Conservation (phyloP, 92 coral and sea anemone genomes). For the Actinernus sp. region DNA sequence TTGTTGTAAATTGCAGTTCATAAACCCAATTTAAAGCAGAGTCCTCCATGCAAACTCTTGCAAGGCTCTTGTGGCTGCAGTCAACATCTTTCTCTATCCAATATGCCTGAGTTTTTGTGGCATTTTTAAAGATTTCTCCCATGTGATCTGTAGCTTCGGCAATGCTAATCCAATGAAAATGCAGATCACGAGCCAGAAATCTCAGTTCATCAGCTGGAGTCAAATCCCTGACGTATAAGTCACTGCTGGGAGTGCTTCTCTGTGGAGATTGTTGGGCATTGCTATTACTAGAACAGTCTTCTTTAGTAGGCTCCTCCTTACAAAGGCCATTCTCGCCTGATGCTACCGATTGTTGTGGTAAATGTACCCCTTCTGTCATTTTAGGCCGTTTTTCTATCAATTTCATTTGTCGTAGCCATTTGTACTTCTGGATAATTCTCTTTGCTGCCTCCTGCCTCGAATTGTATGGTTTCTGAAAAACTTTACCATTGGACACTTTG, state of each 20-base stretch:
- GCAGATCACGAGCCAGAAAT: conserved; percentile 27
- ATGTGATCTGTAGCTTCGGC: conserved; percentile 14
- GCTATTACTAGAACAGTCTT: too few species aligned
- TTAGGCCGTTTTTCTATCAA: too few species aligned
- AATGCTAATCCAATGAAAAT: conserved; percentile 14
- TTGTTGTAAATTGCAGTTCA: too few species aligned
- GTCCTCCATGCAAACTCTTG: conserved; percentile 4
- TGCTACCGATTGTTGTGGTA: too few species aligned
- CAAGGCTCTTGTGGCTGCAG: conserved; percentile 3
- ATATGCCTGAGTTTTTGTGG: background rate
- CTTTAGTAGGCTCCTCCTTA: too few species aligned
- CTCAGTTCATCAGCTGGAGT: conserved; percentile 33
- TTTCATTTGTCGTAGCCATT: too few species aligned
- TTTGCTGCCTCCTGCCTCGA: background rate
- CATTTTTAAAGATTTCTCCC: conserved; percentile 20
- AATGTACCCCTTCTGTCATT: too few species aligned
- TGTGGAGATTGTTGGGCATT: too few species aligned
- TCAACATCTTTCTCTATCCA: conserved; percentile 9
- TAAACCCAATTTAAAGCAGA: conserved; percentile 16
- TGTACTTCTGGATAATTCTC: too few species aligned
- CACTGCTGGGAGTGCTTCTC: conserved; percentile 15
- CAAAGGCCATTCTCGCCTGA: too few species aligned
- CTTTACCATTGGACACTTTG: background rate
- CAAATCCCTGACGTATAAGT: conserved; percentile 5
- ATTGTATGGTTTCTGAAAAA: background rate